Conservation (phyloP, 2,888 invertebrate genomes). For the Periphyllus acericola region DNA sequence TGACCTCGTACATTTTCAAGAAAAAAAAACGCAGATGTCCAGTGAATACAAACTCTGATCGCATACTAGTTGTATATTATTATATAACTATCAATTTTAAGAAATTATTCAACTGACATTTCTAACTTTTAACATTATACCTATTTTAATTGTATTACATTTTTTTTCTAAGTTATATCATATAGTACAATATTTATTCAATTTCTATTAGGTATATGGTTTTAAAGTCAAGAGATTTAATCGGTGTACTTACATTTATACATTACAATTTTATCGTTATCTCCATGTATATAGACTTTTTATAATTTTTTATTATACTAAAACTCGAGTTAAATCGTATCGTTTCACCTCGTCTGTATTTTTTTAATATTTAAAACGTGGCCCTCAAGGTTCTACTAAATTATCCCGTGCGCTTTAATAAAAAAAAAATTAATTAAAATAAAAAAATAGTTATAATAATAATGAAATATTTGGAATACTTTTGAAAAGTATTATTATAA, state of each 20-base stretch:
- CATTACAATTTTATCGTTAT: neutral
- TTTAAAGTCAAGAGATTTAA: neutral
- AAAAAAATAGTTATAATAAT: no score
- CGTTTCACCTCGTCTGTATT: neutral
- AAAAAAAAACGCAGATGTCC: no score
- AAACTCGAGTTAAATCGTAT: neutral
- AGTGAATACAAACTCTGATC: no score
- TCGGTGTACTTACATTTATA: neutral
- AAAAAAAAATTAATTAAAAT: neutral
- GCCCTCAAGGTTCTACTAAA: neutral
- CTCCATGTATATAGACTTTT: neutral
- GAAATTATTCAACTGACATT: no score
- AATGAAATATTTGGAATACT: neutral
- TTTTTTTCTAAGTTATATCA: no score
- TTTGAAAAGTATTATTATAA: neutral
- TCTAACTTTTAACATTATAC: no score
- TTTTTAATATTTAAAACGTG: neutral
- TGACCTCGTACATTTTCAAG: no score
- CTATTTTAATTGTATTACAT: no score
- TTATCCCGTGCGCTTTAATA: neutral
- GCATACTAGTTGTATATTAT: no score
- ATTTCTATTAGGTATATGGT: no score
- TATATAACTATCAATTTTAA: no score
- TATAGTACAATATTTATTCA: no score
- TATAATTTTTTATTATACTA: neutral